Percentiles rank a stretch among this genome's conserved stretches.
phyloP scores from a whole-genome alignment of 2,113 vertebrate species.

The Muscicapa adusta region DNA sequence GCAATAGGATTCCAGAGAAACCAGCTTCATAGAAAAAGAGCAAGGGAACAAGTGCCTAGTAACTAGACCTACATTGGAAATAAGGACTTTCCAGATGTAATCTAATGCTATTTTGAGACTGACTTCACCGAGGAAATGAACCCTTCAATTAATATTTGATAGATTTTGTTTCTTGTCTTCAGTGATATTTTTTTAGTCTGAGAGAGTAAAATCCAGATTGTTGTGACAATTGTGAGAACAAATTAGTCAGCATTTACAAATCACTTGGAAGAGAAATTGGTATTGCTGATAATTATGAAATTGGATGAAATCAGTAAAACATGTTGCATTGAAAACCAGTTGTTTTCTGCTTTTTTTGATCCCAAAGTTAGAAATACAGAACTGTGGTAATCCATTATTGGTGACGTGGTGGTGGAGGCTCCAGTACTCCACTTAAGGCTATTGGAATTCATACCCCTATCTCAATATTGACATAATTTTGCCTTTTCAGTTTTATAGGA shows the following conservation, averaged over 20 bases:
- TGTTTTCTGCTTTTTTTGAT: background rate
- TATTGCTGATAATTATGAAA: background rate
- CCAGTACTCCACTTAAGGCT: background rate
- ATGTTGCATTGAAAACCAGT: background rate
- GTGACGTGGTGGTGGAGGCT: background rate
- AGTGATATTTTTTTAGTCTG: background rate
- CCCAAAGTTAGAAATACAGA: background rate
- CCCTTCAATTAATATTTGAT: background rate
- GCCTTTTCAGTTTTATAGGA: background rate
- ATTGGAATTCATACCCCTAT: background rate
- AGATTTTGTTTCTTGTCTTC: background rate
- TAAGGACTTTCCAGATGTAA: background rate
- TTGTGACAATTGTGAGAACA: conserved; percentile 36
- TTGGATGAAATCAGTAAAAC: background rate
- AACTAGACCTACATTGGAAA: background rate
- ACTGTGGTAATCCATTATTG: background rate
- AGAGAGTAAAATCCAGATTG: conserved; percentile 4
- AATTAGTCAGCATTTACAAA: conserved; percentile 24
- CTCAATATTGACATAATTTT: background rate
- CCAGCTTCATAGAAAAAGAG: background rate
- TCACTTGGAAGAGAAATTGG: conserved; percentile 15
- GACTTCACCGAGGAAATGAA: conserved; percentile 3
- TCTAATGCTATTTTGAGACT: background rate
- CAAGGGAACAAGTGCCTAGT: background rate
- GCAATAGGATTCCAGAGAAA: conserved; percentile 14